A percentile compares a stretch with the other conserved stretches of the same genome.
phyloP scores from a whole-genome alignment of 2,113 vertebrate genomes.

The Ceuthmochares aereus region DNA sequence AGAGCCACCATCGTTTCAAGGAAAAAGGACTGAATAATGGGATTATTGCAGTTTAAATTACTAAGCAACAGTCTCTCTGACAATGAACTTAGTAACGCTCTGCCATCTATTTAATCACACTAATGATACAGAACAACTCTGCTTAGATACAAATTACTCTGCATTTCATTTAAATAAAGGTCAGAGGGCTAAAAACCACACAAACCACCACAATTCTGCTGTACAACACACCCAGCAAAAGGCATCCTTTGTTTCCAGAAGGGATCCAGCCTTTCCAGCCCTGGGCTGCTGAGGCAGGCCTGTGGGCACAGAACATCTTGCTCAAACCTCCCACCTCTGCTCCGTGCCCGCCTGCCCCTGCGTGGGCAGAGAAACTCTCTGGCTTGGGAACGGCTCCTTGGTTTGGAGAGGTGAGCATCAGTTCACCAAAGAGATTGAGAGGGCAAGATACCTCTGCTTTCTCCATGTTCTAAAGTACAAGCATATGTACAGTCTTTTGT shows the following conservation, averaged over 20 bases:
- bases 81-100: constrained; percentile 4
- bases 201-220: not conserved
- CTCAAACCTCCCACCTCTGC: not conserved
- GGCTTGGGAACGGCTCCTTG: not conserved
- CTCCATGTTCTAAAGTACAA: not conserved
- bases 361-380: not conserved
- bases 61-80: constrained; percentile 51
- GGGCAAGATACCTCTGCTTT: not conserved
- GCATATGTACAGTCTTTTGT: fast-evolving
- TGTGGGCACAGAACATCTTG: not conserved
- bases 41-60: constrained; percentile 25
- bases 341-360: fast-evolving
- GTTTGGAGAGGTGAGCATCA: not conserved
- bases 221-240: not conserved
- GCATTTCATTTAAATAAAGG: constrained; percentile 49
- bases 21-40: constrained; percentile 7
- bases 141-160: constrained; percentile 24
- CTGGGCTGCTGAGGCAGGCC: not conserved
- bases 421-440: not conserved
- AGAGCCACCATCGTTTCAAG: not conserved
- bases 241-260: not conserved
- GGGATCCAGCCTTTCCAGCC: not conserved
- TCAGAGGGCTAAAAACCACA: constrained; percentile 10
- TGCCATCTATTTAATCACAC: constrained; percentile 30
- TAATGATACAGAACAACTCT: constrained; percentile 36